A percentile compares a stretch with the other conserved stretches of the same genome.
phyloP scores from a whole-genome alignment of 1,140 invertebrate genomes.

The Drosophila ohnishii region DNA sequence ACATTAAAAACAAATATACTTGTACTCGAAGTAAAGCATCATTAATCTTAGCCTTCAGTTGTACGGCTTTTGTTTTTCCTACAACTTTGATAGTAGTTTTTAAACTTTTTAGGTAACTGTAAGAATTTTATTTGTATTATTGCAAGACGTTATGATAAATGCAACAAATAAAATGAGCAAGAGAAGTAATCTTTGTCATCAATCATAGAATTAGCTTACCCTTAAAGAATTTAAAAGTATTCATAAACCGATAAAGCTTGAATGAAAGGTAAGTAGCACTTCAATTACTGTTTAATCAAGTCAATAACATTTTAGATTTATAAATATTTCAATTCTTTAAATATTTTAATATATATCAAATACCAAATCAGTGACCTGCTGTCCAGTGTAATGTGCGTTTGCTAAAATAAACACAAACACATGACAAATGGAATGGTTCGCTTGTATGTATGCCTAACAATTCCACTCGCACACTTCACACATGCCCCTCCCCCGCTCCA shows the following conservation, averaged over 20 bases:
- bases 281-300: rapidly evolving
- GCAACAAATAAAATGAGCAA: no score
- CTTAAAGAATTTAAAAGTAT: neutral
- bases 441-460: constrained; percentile 44
- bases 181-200: no score
- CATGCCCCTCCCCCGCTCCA: neutral
- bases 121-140: no score
- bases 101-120: no score
- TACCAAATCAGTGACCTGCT: neutral
- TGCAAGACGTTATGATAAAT: no score
- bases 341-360: neutral
- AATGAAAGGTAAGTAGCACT: neutral
- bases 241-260: neutral
- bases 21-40: neutral
- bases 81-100: neutral
- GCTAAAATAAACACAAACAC: constrained; percentile 66
- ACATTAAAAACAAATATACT: rapidly evolving
- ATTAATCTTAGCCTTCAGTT: neutral
- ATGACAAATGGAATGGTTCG: constrained; percentile 67
- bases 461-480: constrained; percentile 24
- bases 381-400: constrained; percentile 44
- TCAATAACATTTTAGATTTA: neutral
- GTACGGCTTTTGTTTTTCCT: neutral
- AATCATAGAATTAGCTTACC: no score
- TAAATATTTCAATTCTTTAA: neutral